phyloP scores from a whole-genome alignment of 2,888 invertebrate species.

The Aleiodes leptofemur region DNA sequence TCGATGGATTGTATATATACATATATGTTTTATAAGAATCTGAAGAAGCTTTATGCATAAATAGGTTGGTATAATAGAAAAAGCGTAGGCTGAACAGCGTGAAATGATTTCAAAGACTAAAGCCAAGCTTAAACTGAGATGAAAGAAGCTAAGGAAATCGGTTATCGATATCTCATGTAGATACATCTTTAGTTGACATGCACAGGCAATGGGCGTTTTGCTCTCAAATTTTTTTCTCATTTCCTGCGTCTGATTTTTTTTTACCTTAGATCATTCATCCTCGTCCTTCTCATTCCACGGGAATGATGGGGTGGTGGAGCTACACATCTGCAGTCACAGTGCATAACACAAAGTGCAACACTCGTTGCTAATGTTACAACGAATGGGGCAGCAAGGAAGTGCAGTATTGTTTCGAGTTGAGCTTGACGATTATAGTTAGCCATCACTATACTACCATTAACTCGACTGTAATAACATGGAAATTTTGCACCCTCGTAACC shows the following conservation, averaged over 20 bases:
- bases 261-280: slow-evolving; percentile 79
- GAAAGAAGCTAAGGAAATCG: slow-evolving; percentile 2
- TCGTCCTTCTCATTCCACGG: slow-evolving; percentile 76
- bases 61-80: too few species aligned
- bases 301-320: slow-evolving; percentile 80
- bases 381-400: slow-evolving; percentile 90
- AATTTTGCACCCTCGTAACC: slow-evolving; percentile 83
- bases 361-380: slow-evolving; percentile 90
- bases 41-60: too few species aligned
- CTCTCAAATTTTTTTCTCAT: too few species aligned
- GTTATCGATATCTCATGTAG: background rate
- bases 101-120: too few species aligned
- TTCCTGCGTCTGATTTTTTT: slow-evolving; percentile 48
- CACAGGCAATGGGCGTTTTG: background rate
- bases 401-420: slow-evolving; percentile 88
- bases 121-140: background rate
- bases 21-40: too few species aligned
- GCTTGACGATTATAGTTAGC: slow-evolving; percentile 89
- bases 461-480: slow-evolving; percentile 84
- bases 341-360: slow-evolving; percentile 89
- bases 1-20: too few species aligned
- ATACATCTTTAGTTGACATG: slow-evolving; percentile 16
- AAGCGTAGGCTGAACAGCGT: too few species aligned
- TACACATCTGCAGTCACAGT: slow-evolving; percentile 88
- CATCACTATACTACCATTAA: slow-evolving; percentile 88